Evolutionary conservation across 2,888 invertebrate species (phyloP).

Genomic region (Neoitamus cyanurus): DNA sequence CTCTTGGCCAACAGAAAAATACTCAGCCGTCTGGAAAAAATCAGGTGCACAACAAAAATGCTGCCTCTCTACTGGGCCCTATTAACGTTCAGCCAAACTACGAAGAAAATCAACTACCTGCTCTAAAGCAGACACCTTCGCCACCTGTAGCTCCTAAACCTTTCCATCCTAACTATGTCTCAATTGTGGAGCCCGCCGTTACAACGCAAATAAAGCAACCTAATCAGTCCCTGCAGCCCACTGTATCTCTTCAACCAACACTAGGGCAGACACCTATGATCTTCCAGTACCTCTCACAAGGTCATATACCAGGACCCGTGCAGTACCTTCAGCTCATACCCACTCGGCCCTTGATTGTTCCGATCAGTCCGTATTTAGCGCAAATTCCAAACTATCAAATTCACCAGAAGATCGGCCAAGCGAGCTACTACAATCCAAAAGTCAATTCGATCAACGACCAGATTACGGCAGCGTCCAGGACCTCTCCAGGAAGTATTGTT

Average conservation of each 20-base stretch:
- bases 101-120: background rate
- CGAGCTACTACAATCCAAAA: background rate
- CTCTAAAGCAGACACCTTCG: background rate
- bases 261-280: slow-evolving; percentile 57
- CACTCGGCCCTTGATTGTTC: slow-evolving; percentile 64
- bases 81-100: background rate
- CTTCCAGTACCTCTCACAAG: slow-evolving; percentile 64
- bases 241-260: background rate
- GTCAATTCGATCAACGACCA: background rate
- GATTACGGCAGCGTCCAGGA: background rate
- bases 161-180: background rate
- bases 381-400: slow-evolving; percentile 46
- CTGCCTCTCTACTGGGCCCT: background rate
- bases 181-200: background rate
- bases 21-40: background rate
- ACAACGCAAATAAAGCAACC: background rate
- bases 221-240: background rate
- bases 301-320: slow-evolving; percentile 59
- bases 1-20: background rate
- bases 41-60: background rate
- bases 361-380: slow-evolving; percentile 61
- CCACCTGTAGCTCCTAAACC: background rate
- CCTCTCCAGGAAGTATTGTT: background rate
- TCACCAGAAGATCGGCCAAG: background rate
- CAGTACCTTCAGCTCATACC: slow-evolving; percentile 65